Conservation (phyloP, 2,797 vertebrate species). For the Macropus fuliginosus region DNA sequence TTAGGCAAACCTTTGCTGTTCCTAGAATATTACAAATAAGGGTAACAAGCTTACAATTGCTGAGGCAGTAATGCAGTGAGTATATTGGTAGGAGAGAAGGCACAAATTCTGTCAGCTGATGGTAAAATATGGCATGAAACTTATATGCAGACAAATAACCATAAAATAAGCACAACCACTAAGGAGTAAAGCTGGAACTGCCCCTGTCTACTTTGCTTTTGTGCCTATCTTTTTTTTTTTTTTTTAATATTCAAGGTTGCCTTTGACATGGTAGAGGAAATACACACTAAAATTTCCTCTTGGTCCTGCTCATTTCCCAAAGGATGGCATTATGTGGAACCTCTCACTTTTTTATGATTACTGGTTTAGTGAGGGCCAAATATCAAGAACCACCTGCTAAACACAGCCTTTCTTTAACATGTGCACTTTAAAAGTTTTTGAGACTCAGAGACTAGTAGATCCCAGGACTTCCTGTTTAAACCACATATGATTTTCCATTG, state of each 20-base stretch:
- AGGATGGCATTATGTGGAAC: not conserved
- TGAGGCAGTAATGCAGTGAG: too few relatives aligned
- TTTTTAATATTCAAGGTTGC: not conserved
- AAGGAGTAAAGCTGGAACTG: not conserved
- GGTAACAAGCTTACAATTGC: too few relatives aligned
- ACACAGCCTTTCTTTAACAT: not conserved
- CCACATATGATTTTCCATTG: not conserved
- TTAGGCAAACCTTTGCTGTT: too few relatives aligned
- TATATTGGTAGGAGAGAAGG: not conserved
- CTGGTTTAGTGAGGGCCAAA: not conserved
- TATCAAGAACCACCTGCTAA: not conserved
- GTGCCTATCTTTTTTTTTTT: not conserved
- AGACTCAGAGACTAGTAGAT: not conserved
- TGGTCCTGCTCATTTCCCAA: not conserved
- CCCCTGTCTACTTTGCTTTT: not conserved
- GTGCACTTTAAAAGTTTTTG: not conserved
- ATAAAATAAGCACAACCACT: not conserved
- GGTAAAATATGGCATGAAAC: not conserved
- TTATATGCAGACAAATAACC: not conserved
- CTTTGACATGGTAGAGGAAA: not conserved
- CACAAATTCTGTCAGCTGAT: not conserved
- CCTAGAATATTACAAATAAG: too few relatives aligned
- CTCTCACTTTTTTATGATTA: not conserved
- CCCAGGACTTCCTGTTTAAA: not conserved
- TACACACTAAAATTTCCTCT: not conserved